Conservation (phyloP, 37 sponge, comb jelly and placozoan genomes). For the Chondrilla cf. caribensis region DNA sequence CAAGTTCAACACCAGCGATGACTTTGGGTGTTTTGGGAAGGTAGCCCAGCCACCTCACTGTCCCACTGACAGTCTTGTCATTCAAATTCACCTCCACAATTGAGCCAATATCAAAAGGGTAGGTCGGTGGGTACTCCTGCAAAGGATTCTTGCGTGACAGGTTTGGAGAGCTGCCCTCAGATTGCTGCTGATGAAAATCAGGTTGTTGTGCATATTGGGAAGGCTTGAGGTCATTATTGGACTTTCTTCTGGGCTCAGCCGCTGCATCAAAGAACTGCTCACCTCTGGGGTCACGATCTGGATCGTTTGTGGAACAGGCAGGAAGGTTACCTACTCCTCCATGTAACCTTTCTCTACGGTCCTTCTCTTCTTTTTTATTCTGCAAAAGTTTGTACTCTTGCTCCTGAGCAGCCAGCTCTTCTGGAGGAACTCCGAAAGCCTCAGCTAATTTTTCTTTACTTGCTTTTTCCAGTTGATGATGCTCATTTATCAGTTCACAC, state of each 20-base stretch:
- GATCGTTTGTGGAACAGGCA: too few species aligned
- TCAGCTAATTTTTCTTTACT: not conserved
- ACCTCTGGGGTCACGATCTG: not conserved
- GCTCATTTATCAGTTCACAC: not conserved
- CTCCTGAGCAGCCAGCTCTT: not conserved
- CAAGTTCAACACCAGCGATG: conserved; percentile 61
- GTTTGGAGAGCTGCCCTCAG: too few species aligned
- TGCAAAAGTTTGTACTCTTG: not conserved
- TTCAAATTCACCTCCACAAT: too few species aligned
- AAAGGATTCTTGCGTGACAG: too few species aligned
- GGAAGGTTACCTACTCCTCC: too few species aligned
- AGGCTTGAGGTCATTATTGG: too few species aligned
- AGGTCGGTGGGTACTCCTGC: too few species aligned
- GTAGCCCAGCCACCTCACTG: conserved; percentile 41
- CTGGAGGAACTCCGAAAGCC: not conserved
- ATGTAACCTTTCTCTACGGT: not conserved
- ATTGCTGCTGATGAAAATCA: too few species aligned
- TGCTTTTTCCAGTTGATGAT: not conserved
- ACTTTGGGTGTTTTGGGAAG: conserved; percentile 13
- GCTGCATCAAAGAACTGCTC: not conserved
- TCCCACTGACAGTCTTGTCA: not conserved
- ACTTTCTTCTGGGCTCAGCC: too few species aligned
- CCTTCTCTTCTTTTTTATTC: not conserved
- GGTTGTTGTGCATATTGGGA: too few species aligned
- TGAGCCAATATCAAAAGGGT: too few species aligned